A percentile compares a stretch with the other conserved stretches of the same genome.
Evolutionary conservation across 2,888 invertebrate genomes (phyloP).

Genomic region (Apocheima hispidaria): DNA sequence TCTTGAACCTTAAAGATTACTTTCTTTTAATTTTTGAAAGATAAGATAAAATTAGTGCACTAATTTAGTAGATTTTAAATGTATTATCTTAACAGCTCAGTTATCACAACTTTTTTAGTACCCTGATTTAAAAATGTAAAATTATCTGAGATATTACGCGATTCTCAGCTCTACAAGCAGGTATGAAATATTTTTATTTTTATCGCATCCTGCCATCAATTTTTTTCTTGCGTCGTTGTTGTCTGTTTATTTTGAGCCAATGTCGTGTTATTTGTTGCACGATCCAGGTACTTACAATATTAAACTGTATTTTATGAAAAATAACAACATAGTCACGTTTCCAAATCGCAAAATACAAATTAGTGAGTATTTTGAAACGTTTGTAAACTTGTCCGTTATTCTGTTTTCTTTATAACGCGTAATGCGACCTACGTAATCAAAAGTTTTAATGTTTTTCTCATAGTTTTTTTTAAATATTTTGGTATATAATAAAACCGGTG

Average conservation of each 20-base stretch:
- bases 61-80: conserved; percentile 6
- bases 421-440: neutral
- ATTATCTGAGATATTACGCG: conserved; percentile 40
- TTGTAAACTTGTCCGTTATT: conserved; percentile 2
- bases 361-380: conserved; percentile 2
- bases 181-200: conserved; percentile 55
- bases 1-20: no score
- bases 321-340: conserved; percentile 23
- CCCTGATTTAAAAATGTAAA: conserved; percentile 43
- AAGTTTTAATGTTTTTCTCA: neutral
- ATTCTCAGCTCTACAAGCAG: conserved; percentile 47
- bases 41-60: no score
- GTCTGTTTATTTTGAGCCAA: conserved; percentile 52
- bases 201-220: conserved; percentile 59
- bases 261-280: conserved; percentile 50
- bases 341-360: conserved; percentile 7
- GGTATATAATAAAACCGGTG: no score
- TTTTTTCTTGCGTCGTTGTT: conserved; percentile 49
- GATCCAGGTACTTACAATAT: conserved; percentile 38
- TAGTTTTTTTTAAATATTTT: neutral
- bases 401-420: neutral
- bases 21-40: neutral
- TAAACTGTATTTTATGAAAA: conserved; percentile 23
- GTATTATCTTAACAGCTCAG: conserved; percentile 30
- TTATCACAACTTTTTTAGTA: conserved; percentile 43